Evolutionary conservation across 2,888 invertebrate species (phyloP).

Genomic region (Eupithecia vulgata): DNA sequence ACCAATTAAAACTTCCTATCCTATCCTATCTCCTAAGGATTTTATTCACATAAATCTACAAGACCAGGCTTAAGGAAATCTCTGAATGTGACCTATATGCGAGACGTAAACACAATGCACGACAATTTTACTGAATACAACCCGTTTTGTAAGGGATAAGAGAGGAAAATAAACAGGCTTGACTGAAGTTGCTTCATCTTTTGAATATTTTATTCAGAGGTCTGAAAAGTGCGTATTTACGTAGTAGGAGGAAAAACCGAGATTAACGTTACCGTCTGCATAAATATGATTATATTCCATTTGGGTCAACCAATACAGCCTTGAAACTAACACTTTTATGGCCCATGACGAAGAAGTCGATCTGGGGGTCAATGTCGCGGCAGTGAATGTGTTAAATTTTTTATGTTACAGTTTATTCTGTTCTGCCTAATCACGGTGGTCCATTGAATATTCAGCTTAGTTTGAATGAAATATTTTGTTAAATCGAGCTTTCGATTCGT

Average conservation of each 20-base stretch:
- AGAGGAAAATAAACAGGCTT: conserved; percentile 13
- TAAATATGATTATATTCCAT: neutral
- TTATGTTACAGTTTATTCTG: neutral
- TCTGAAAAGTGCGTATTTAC: conserved; percentile 5
- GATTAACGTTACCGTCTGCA: neutral
- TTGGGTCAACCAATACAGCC: neutral
- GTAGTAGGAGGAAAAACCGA: neutral
- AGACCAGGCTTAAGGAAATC: neutral
- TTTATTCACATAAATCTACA: neutral
- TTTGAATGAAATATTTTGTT: neutral
- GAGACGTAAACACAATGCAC: conserved; percentile 19
- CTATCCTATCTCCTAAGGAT: no score
- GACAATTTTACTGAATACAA: conserved; percentile 29
- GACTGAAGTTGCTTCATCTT: conserved; percentile 9
- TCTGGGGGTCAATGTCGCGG: no score
- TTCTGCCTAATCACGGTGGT: neutral
- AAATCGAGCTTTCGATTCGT: neutral
- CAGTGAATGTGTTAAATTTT: no score
- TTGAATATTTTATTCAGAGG: conserved; percentile 25
- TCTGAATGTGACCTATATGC: conserved; percentile 10
- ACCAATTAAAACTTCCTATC: no score
- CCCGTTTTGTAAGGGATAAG: conserved; percentile 20
- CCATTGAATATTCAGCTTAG: neutral
- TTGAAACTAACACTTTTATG: no score
- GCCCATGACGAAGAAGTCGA: no score